phyloP scores from a whole-genome alignment of 2,113 vertebrate genomes.

The Myiozetetes cayanensis region DNA sequence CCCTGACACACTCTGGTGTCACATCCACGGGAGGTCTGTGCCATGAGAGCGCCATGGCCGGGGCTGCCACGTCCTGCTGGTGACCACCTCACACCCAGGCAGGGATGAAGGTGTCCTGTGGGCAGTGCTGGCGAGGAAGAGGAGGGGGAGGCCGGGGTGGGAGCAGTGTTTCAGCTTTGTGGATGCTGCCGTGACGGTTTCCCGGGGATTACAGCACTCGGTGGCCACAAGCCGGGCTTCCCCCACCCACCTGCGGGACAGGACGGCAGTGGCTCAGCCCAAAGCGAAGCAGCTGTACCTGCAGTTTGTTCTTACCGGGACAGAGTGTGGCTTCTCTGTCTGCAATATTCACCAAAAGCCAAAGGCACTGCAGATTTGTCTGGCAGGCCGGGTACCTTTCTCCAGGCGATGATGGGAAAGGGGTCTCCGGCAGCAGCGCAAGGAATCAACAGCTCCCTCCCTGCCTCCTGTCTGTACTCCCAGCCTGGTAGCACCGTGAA shows the following conservation, averaged over 20 bases:
- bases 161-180: conserved; percentile 21
- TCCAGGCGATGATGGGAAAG: conserved; percentile 95
- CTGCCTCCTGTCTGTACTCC: conserved; percentile 98
- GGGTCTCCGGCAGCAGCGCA: conserved; percentile 98
- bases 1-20: background rate
- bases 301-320: conserved; percentile 72
- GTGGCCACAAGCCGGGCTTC: conserved; percentile 38
- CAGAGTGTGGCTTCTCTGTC: conserved; percentile 72
- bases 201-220: background rate
- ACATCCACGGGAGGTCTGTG: background rate
- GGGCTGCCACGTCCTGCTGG: background rate
- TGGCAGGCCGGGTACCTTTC: conserved; percentile 87
- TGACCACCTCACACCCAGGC: background rate
- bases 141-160: background rate
- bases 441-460: conserved; percentile 96
- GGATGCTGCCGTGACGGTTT: background rate
- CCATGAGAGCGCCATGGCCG: accelerated
- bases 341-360: conserved; percentile 74
- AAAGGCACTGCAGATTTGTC: conserved; percentile 74
- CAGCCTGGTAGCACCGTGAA: conserved; percentile 99
- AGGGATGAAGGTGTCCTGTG: background rate
- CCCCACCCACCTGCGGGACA: conserved; percentile 67
- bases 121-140: background rate
- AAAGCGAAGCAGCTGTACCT: conserved; percentile 70
- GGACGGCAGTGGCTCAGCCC: conserved; percentile 66